Evolutionary conservation across 2,888 invertebrate species (phyloP), one percentile per base, ranked within the genome.

Genomic region (Thelaira solivaga): DNA sequence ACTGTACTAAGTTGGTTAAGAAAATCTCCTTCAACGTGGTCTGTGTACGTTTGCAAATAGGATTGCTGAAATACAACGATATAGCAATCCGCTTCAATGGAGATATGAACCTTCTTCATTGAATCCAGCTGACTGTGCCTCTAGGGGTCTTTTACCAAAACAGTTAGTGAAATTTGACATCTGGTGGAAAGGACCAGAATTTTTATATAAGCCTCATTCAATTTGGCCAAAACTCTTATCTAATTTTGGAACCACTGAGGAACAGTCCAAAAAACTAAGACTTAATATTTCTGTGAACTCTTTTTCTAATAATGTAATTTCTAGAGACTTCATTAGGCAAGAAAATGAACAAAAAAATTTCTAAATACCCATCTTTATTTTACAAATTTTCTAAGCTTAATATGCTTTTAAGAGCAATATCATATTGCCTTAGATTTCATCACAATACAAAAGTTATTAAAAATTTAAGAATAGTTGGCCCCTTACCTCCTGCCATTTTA

Each of bases 141-240:
- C 61, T 1, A 49, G 67, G 10, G 67, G 43, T 5, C 24, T 67
- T 39, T 31, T 51, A 0, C 24, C 53, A 7, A 16, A 57, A 24
- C 39, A 59, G 10, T 24, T 74, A 6, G 22, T 43, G 24, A 11
- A 22, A 10, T 18, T n/a, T 10, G 13, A 51, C 13, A 36, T 51
- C 11, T 67, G 74, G 65, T 74, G 73, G 73, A 13, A 24, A 34
- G 73, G 57, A 2, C 73, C 65, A 47, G 10, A 36, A 10, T 73
- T 45, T 45, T 13, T 65, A n/a, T 13, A 26, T 2, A 8, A 16
- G 11, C 8, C 68, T n/a, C 10, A 2, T 2, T 6, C 6, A 31
- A 6, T 16, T 41, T 65, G 73, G 73, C 65, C 73, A 10, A n/a
- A 16, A n/a, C 31, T 3, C 10, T 5, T 71, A 13, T 20, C 18